A percentile compares a stretch with the other conserved stretches of the same genome.
These are phyloP conservation scores for Kryptopterus vitreolus DNA, from an alignment of 2,797 vertebrate species.

Conservation along the genomic window DNA sequence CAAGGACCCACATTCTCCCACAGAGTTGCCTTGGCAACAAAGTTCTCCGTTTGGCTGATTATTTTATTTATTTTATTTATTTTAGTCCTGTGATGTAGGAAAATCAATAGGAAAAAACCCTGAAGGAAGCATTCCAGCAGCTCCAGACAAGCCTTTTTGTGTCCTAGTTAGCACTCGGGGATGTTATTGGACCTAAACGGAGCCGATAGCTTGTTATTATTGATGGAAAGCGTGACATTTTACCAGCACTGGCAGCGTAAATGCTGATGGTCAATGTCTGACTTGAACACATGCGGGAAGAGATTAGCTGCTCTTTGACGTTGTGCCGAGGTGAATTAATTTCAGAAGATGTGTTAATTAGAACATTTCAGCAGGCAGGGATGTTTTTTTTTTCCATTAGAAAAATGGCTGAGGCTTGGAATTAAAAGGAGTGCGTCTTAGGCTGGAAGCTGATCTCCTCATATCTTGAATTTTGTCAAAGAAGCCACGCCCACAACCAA, in stretches of 20 bases:
- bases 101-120: conserved; percentile 74
- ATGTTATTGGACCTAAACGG: neutral
- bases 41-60: conserved; percentile 47
- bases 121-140: conserved; percentile 60
- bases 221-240: conserved; percentile 14
- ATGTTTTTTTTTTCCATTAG: too few species aligned
- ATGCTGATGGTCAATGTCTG: neutral
- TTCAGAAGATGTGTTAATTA: conserved; percentile 15
- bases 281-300: neutral
- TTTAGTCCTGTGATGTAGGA: conserved; percentile 60
- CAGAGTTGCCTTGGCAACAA: conserved; percentile 77
- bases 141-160: conserved; percentile 15
- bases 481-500: neutral
- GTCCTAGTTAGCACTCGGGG: conserved; percentile 9
- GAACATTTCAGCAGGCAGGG: neutral
- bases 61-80: conserved; percentile 34
- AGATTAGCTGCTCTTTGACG: conserved; percentile 8
- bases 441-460: too few species aligned
- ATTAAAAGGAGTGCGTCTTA: neutral
- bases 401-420: neutral
- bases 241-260: neutral
- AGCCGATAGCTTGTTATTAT: neutral
- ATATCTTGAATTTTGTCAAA: neutral
- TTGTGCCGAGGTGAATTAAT: conserved; percentile 5
- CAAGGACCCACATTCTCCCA: conserved; percentile 74